phyloP scores from a whole-genome alignment of 1,140 invertebrate species.

The Eumaeus atala region DNA sequence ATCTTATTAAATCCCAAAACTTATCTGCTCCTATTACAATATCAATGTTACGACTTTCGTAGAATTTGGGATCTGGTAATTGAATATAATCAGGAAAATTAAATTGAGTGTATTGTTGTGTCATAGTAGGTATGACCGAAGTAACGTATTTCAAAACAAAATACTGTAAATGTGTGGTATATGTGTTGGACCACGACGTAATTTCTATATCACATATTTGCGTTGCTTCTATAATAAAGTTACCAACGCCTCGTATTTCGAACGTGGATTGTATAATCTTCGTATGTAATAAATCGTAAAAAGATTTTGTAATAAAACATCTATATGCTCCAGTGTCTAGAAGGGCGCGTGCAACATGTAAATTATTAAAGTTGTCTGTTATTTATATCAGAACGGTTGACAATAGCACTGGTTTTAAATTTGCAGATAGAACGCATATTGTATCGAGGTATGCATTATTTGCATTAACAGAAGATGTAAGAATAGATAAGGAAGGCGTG shows the following conservation, averaged over 20 bases:
- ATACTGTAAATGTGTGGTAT: constrained; percentile 4
- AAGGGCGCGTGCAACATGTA: constrained; percentile 13
- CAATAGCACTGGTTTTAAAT: too few species aligned
- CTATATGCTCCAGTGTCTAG: constrained; percentile 21
- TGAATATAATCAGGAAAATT: not conserved
- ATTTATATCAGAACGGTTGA: not conserved
- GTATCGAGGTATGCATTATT: too few species aligned
- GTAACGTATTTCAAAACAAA: constrained; percentile 13
- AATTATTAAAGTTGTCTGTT: not conserved
- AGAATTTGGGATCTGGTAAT: not conserved
- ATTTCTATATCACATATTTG: constrained; percentile 20
- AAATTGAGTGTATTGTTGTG: constrained; percentile 5
- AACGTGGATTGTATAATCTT: constrained; percentile 16
- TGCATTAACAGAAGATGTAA: too few species aligned
- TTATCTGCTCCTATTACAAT: constrained; percentile 13
- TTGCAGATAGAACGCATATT: too few species aligned
- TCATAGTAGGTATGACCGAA: constrained; percentile 9
- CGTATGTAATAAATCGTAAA: constrained; percentile 13
- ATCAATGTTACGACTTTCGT: not conserved
- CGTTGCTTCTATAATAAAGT: constrained; percentile 10
- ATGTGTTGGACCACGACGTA: not conserved
- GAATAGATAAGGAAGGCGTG: too few species aligned
- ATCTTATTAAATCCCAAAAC: constrained; percentile 12
- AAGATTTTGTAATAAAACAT: constrained; percentile 15
- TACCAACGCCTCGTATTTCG: constrained; percentile 16